Conservation (phyloP, 2,797 vertebrate species). For the Syncerus caffer region DNA sequence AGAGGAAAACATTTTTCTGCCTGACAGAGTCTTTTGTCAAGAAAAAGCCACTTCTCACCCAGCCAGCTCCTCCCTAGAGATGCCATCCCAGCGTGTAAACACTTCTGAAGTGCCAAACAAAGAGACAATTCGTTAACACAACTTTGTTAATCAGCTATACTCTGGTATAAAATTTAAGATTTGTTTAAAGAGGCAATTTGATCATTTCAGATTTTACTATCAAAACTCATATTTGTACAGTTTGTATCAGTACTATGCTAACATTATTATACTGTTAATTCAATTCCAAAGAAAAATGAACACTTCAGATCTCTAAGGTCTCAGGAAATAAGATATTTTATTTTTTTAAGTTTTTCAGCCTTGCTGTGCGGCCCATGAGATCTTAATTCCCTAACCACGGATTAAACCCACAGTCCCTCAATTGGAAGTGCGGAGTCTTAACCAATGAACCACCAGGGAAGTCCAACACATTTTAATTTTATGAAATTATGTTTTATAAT, state of each 20-base stretch:
- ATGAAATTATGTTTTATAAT: background rate
- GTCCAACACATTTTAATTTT: background rate
- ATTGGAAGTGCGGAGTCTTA: background rate
- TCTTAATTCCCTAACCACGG: background rate
- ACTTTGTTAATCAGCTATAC: background rate
- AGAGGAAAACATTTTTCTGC: background rate
- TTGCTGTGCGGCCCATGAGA: background rate
- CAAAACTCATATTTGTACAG: background rate
- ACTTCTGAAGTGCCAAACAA: background rate
- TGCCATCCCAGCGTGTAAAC: background rate
- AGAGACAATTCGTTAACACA: background rate
- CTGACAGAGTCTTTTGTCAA: background rate
- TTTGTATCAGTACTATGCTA: background rate
- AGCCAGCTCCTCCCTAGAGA: background rate
- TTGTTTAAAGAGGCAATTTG: background rate
- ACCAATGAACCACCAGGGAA: background rate
- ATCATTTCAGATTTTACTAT: background rate
- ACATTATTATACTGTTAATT: background rate
- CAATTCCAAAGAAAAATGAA: background rate
- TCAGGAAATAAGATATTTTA: background rate
- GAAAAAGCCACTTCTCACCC: background rate
- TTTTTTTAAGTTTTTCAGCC: background rate
- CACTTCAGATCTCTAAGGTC: background rate
- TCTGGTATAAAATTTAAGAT: background rate
- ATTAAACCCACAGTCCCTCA: background rate